These are phyloP conservation scores for Metaphire vulgaris DNA, from an alignment of 1,140 invertebrate genomes.

Conservation along the genomic window DNA sequence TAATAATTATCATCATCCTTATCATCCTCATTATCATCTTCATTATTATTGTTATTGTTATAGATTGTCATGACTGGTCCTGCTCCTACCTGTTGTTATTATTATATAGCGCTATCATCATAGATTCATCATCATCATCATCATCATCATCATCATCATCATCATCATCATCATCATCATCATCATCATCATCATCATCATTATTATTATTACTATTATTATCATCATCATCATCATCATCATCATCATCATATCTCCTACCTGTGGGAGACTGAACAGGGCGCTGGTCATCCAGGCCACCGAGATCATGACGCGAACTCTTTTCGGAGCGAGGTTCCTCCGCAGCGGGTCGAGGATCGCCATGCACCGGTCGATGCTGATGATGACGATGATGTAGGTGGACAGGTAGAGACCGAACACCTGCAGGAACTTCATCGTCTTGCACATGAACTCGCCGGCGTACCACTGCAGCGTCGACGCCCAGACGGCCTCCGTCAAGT, in stretches of 20 bases:
- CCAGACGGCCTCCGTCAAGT: conserved; percentile 65
- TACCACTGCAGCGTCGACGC: conserved; percentile 69
- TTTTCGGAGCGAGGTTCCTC: conserved; percentile 61
- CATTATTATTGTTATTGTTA: not conserved
- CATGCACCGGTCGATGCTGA: conserved; percentile 69
- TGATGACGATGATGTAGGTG: conserved; percentile 72
- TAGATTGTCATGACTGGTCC: too few relatives aligned
- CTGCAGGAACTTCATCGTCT: conserved; percentile 72
- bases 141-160: conserved; percentile 2
- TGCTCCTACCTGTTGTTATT: too few relatives aligned
- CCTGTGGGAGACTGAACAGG: conserved; percentile 72
- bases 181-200: not conserved
- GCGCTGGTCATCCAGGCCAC: conserved; percentile 65
- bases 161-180: not conserved
- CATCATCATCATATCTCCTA: conserved; percentile 45
- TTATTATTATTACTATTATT: not conserved
- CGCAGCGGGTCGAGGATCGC: conserved; percentile 75
- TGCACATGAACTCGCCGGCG: conserved; percentile 69
- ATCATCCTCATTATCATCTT: not conserved
- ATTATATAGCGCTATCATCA: too few relatives aligned
- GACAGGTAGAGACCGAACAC: conserved; percentile 72
- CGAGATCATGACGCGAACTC: conserved; percentile 50
- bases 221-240: conserved; percentile 3
- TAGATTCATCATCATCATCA: conserved; percentile 2
- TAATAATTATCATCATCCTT: not conserved